Base-by-base conservation (phyloP, 1,140 invertebrate genomes). In the Macrosteles quadrilineatus region DNA sequence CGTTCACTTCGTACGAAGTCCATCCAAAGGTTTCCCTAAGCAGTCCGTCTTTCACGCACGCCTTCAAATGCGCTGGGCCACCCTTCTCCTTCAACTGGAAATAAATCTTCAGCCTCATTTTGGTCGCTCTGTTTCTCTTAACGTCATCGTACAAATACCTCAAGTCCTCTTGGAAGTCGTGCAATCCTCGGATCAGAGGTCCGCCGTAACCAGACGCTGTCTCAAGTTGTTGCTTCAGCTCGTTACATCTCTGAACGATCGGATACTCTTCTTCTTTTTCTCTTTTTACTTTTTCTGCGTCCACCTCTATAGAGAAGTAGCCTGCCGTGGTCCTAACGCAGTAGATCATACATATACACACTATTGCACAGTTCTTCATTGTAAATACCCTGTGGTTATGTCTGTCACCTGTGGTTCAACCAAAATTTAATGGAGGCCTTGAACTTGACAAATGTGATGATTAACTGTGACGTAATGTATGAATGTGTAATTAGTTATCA, bases 21-120 rank as follows among this genome's bases (percentile, higher is more conserved):
- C 47, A 50, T 4, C 47, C 47, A 50, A 50, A 50, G 14, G 47
- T 50, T 19, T 50, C 47, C n/a, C 47, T 50, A 4, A 50, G 47
- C 6, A 50, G 47, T 3, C 14, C 47, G n/a, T 50, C 47, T 19
- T 50, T 50, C 47, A 50, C 47, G n/a, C 2, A 19, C n/a, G 47
- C 47, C n/a, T 50, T 50, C 47, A 50, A 50, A 50, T 50, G 47
- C 2, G 14, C 14, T 9, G 47, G 47, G 3, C 47, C 47, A 19
- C 47, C 47, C n/a, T 50, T 50, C 4, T 50, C 47, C 4, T n/a
- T 17, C 4, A 50, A 21, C 21, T 50, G 47, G n/a, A 50, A 50
- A 50, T 50, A 50, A 19, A 50, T 50, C n/a, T 50, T 50, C 47
- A 50, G 21, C 47, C 47, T 50, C 47, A 50, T 50, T 50, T 50